Evolutionary conservation across 2,113 vertebrate genomes (phyloP).

Genomic region (Bungarus multicinctus): DNA sequence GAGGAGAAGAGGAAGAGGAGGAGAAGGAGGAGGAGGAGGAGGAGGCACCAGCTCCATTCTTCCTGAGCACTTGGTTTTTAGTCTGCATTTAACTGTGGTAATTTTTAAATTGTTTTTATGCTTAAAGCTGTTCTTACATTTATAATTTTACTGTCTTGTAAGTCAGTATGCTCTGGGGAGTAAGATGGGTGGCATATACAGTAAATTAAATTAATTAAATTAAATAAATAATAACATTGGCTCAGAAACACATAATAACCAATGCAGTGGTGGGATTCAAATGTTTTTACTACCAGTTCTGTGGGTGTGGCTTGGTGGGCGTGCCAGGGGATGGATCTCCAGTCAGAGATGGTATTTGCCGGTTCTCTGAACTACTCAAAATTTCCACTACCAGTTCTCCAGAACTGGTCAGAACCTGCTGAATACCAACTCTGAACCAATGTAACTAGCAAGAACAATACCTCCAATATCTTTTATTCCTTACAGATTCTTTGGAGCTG

Average conservation of each 20-base stretch:
- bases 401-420: no score
- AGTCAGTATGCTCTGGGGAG: background rate
- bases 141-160: background rate
- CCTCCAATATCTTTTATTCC: background rate
- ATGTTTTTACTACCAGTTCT: no score
- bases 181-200: background rate
- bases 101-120: background rate
- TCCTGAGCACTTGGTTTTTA: background rate
- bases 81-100: background rate
- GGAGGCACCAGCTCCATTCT: background rate
- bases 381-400: no score
- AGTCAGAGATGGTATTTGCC: no score
- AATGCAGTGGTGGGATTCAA: no score
- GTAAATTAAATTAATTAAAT: background rate
- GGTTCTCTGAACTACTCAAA: no score
- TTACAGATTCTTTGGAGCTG: background rate
- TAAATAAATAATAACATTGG: background rate
- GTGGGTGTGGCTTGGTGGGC: no score
- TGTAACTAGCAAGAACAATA: background rate
- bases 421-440: no score
- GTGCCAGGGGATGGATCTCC: no score
- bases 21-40: no score
- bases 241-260: background rate
- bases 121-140: background rate
- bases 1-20: no score